Conservation (phyloP, 2,113 vertebrate species). For the Parotia lawesii region DNA sequence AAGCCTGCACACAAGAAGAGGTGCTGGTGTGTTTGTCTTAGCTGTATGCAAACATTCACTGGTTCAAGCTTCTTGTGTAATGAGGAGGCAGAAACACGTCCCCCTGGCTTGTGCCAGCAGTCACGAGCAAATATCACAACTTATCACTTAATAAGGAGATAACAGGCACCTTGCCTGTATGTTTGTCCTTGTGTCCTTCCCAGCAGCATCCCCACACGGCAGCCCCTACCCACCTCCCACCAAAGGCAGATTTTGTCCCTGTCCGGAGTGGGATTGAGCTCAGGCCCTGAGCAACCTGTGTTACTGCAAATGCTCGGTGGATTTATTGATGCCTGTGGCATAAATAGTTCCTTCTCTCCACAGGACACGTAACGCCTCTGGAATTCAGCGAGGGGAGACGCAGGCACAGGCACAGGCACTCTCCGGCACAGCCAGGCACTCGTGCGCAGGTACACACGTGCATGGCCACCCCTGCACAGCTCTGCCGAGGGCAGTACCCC, state of each 20-base stretch:
- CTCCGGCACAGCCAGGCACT: rapidly evolving
- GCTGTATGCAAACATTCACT: background rate
- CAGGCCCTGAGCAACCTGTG: background rate
- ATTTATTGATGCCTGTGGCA: conserved; percentile 62
- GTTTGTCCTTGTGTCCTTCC: rapidly evolving
- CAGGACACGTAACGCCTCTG: background rate
- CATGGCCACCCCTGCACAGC: background rate
- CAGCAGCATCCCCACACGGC: rapidly evolving
- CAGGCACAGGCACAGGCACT: background rate
- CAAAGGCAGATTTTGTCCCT: background rate
- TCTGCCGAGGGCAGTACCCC: background rate
- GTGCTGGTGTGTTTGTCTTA: background rate
- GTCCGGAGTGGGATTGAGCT: rapidly evolving
- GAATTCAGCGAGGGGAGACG: conserved; percentile 8
- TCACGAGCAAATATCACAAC: background rate
- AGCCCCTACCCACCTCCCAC: background rate
- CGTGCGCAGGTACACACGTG: rapidly evolving
- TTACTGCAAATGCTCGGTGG: background rate
- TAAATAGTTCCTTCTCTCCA: conserved; percentile 41
- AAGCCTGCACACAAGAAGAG: background rate
- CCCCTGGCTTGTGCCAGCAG: background rate
- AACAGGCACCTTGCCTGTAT: background rate
- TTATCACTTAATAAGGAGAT: background rate
- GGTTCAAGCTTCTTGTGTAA: background rate
- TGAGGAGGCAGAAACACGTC: background rate